phyloP scores from a whole-genome alignment of 2,113 vertebrate genomes.

The Hymenochirus boettgeri region DNA sequence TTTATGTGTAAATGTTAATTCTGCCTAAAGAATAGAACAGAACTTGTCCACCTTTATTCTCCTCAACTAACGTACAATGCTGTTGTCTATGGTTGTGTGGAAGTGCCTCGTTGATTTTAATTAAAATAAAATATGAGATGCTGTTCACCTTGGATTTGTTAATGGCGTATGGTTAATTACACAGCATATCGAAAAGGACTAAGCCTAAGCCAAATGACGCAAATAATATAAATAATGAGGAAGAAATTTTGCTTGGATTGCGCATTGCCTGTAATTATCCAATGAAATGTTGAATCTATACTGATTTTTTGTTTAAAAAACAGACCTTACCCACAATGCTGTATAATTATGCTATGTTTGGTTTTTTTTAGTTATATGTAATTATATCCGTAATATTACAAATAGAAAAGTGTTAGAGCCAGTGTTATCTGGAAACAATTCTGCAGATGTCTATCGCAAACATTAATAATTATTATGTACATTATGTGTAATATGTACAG shows the following conservation, averaged over 20 bases:
- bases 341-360: slow-evolving; percentile 58
- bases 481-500: slow-evolving; percentile 69
- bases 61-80: not conserved
- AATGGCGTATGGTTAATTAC: not conserved
- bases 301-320: slow-evolving; percentile 62
- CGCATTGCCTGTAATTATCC: slow-evolving; percentile 66
- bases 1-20: not conserved
- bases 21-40: not conserved
- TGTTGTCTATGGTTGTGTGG: not conserved
- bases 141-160: not conserved
- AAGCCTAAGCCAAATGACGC: slow-evolving; percentile 50
- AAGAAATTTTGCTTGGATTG: slow-evolving; percentile 48
- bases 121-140: not conserved
- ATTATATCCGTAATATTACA: slow-evolving; percentile 62
- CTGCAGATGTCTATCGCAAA: slow-evolving; percentile 67
- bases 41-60: not conserved
- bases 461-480: slow-evolving; percentile 65
- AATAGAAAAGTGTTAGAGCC: slow-evolving; percentile 65
- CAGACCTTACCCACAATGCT: slow-evolving; percentile 63
- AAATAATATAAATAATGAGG: slow-evolving; percentile 47
- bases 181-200: slow-evolving; percentile 14
- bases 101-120: slow-evolving; percentile 4
- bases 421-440: slow-evolving; percentile 69
- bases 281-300: slow-evolving; percentile 62
- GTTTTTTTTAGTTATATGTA: slow-evolving; percentile 62